Evolutionary conservation across 2,797 vertebrate species (phyloP), one percentile per base, ranked within the genome.

Genomic region (Anas acuta): DNA sequence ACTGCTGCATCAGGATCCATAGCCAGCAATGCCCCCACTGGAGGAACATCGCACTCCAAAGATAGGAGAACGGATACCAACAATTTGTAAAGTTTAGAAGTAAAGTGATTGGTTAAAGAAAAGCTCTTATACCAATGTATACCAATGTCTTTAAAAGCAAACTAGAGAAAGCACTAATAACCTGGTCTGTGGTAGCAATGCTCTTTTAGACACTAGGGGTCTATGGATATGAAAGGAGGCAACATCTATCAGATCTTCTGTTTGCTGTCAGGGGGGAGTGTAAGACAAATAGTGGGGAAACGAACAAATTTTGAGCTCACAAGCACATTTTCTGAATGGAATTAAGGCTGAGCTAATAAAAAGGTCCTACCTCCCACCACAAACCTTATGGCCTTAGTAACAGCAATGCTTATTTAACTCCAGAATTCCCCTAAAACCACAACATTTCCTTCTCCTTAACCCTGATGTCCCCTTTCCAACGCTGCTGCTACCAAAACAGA

Each of bases 1-100:
- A 23, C 51, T 6, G n/a, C n/a, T 6, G 53, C 7, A 14, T 16
- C 5, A 26, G 30, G 13, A 20, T 9, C 22, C 20, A 4, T 2
- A 12, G 62, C 41, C 49, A 6, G 30, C 33, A 4, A 49, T 13
- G 1, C 12, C 4, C 39, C 6, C 2, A 22, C 5, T 7, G 61
- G 32, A 9, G 53, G 45, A 33, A 18, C 19, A 0, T 2, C 0
- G 4, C 8, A 41, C 58, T 25, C 10, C 51, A 8, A 6, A 19
- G 16, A 7, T 11, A 6, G 32, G 11, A 3, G 18, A 3, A 9
- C 0, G 1, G 26, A 13, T 3, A 21, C 6, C 39, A 13, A 8
- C 39, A 23, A 26, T 3, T 6, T 5, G 58, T 3, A 22, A 22
- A 23, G 72, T 30, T 23, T n/a, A 26, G 25, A 28, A 43, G 14